Evolutionary conservation across 2,797 vertebrate species (phyloP).

Genomic region (Chaetophractus vellerosus): DNA sequence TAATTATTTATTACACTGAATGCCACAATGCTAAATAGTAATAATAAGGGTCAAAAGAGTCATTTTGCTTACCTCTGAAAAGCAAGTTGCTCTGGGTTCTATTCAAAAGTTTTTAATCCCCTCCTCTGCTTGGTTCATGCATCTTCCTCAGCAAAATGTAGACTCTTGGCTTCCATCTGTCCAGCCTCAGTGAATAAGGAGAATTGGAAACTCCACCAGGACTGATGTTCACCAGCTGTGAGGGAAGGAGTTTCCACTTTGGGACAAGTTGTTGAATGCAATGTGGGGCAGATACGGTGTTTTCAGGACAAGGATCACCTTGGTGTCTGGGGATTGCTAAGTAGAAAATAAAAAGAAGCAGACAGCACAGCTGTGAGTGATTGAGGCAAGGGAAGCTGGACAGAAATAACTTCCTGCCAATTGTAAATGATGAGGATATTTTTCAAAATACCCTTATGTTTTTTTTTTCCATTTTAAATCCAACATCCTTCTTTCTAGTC

Average conservation of each 20-base stretch:
- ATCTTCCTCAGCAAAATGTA: background rate
- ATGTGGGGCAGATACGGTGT: accelerated
- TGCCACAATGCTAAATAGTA: background rate
- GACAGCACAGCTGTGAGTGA: accelerated
- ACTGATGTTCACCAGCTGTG: background rate
- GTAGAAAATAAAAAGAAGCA: background rate
- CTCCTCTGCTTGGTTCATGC: background rate
- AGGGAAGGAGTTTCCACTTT: background rate
- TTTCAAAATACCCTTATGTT: background rate
- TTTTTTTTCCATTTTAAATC: background rate
- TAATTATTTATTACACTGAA: background rate
- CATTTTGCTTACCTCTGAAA: background rate
- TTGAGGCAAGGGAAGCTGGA: accelerated
- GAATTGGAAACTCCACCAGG: background rate
- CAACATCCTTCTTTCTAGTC: background rate
- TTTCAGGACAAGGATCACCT: too few relatives aligned
- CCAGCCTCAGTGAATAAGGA: accelerated
- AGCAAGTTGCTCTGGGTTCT: background rate
- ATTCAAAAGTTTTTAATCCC: background rate
- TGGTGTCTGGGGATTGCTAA: accelerated
- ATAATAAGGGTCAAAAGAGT: too few relatives aligned
- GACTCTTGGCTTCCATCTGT: background rate
- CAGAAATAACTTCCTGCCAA: too few relatives aligned
- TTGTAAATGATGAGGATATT: background rate
- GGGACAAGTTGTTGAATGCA: accelerated